phyloP scores from a whole-genome alignment of 2,113 vertebrate genomes.

The Austrofundulus limnaeus region DNA sequence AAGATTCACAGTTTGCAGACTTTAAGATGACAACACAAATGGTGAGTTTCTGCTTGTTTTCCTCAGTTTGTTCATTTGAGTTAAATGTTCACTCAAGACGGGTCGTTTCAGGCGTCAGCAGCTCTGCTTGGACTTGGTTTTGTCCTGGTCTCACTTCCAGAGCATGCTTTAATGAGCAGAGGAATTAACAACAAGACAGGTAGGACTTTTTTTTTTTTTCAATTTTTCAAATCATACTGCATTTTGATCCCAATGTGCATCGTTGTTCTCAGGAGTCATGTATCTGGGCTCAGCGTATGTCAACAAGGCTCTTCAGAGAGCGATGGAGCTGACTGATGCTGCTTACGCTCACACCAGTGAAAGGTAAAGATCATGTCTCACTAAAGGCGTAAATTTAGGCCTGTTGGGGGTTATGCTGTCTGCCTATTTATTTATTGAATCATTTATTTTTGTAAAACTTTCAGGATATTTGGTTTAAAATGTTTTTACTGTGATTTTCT shows the following conservation, averaged over 20 bases:
- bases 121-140: conserved; percentile 49
- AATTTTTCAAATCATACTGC: too few relatives aligned
- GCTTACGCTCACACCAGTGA: conserved; percentile 76
- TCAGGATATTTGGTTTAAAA: too few relatives aligned
- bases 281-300: conserved; percentile 70
- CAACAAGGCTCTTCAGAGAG: conserved; percentile 73
- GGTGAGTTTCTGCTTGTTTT: conserved; percentile 57
- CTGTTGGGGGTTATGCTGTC: too few relatives aligned
- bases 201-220: conserved; percentile 47
- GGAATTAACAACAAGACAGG: conserved; percentile 60
- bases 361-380: conserved; percentile 74
- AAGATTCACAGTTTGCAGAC: too few relatives aligned
- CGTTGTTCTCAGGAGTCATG: conserved; percentile 34
- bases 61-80: background rate
- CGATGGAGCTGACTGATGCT: conserved; percentile 71
- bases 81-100: background rate
- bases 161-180: conserved; percentile 39
- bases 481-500: too few relatives aligned
- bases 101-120: conserved; percentile 58
- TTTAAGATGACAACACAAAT: conserved; percentile 47
- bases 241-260: too few relatives aligned
- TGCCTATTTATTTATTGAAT: too few relatives aligned
- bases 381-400: too few relatives aligned
- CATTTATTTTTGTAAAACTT: too few relatives aligned
- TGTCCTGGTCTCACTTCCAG: conserved; percentile 53